phyloP scores from a whole-genome alignment of 2,888 invertebrate species.

The Sepiola atlantica region DNA sequence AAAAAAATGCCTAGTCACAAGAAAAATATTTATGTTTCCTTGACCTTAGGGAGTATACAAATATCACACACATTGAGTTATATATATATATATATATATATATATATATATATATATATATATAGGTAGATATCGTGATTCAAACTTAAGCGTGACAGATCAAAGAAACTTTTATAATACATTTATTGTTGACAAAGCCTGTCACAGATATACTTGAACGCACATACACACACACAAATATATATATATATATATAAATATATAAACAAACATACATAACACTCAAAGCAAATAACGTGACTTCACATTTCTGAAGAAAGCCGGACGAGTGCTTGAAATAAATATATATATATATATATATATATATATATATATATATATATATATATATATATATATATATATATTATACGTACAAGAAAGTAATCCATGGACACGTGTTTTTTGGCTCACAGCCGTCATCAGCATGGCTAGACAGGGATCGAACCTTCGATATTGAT shows the following conservation, averaged over 20 bases:
- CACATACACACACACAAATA: background rate
- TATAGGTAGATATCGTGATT: background rate
- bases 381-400: slow-evolving; percentile 32
- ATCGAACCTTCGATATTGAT: no score
- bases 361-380: slow-evolving; percentile 32
- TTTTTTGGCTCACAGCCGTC: no score
- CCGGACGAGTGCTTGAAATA: background rate
- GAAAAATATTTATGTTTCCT: no score
- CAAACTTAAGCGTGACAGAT: background rate
- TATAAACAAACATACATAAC: background rate
- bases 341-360: slow-evolving; percentile 16
- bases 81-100: no score
- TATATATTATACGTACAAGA: no score
- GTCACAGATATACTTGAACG: background rate
- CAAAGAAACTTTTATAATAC: background rate
- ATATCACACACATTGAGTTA: no score
- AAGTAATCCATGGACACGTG: no score
- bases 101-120: no score
- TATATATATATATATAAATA: background rate
- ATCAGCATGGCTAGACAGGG: no score
- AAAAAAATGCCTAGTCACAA: no score
- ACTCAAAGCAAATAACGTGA: no score
- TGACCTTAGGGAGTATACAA: no score
- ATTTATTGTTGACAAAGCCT: background rate
- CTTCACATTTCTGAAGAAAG: background rate